phyloP scores from a whole-genome alignment of 2,888 invertebrate species.

The Polyommatus iphigenia region DNA sequence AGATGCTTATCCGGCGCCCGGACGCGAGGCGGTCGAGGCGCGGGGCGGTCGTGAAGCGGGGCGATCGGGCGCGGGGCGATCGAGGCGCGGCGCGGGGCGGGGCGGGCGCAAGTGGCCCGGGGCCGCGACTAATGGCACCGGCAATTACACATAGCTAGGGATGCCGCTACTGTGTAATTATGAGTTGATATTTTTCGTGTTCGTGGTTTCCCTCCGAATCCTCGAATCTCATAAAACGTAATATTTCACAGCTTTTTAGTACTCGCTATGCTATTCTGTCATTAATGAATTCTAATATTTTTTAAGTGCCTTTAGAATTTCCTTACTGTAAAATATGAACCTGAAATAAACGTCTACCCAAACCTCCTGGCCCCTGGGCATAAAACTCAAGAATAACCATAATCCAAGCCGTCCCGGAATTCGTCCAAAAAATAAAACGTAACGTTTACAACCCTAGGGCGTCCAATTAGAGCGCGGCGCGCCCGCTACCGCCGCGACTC shows the following conservation, averaged over 20 bases:
- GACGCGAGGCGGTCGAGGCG: slow-evolving; percentile 34
- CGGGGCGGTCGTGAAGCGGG: slow-evolving; percentile 28
- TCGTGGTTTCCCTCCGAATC: background rate
- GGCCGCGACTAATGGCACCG: slow-evolving; percentile 59
- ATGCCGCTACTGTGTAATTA: slow-evolving; percentile 38
- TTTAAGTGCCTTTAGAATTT: no score
- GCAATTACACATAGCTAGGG: slow-evolving; percentile 53
- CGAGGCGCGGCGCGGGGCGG: slow-evolving; percentile 42
- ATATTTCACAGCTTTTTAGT: no score
- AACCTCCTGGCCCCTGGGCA: background rate
- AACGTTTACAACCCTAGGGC: slow-evolving; percentile 34
- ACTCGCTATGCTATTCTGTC: background rate
- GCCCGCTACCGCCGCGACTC: slow-evolving; percentile 42
- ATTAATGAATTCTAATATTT: background rate
- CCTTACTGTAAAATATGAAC: background rate
- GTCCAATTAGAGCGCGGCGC: slow-evolving; percentile 40
- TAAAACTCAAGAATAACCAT: slow-evolving; percentile 1
- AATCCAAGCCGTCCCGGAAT: background rate
- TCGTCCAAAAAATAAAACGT: background rate
- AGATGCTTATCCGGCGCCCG: slow-evolving; percentile 32
- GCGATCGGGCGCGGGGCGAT: slow-evolving; percentile 38
- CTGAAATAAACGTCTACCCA: background rate
- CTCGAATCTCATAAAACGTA: background rate
- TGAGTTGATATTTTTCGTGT: slow-evolving; percentile 16
- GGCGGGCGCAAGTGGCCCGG: slow-evolving; percentile 41